phyloP scores from a whole-genome alignment of 2,888 invertebrate species.

The Agonopterix subpropinquella region DNA sequence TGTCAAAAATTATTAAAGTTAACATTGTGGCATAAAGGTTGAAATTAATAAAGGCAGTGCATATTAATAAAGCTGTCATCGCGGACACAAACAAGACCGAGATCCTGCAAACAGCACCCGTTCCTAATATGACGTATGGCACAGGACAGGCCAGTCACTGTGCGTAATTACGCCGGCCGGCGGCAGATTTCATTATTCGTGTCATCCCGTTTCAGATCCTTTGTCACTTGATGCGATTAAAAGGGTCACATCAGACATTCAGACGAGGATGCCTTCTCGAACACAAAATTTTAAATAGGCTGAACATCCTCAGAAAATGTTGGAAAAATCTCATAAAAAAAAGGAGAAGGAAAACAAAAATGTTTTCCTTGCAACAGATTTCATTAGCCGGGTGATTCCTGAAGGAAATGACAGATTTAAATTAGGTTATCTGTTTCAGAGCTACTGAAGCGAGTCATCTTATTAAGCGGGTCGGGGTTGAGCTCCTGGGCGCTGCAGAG shows the following conservation, averaged over 20 bases:
- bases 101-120: conserved; percentile 14
- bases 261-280: conserved; percentile 33
- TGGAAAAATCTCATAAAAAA: conserved; percentile 18
- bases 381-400: conserved; percentile 42
- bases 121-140: conserved; percentile 23
- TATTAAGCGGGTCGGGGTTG: conserved; percentile 92
- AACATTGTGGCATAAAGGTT: too few relatives aligned
- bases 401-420: conserved; percentile 53
- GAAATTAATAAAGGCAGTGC: background rate
- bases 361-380: conserved; percentile 40
- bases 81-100: conserved; percentile 19
- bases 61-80: conserved; percentile 25
- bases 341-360: conserved; percentile 25
- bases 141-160: conserved; percentile 34
- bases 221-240: conserved; percentile 56
- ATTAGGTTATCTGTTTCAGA: conserved; percentile 79
- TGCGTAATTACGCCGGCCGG: conserved; percentile 50
- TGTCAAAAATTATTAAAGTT: too few relatives aligned
- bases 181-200: conserved; percentile 55
- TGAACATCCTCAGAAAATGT: conserved; percentile 23
- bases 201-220: conserved; percentile 42
- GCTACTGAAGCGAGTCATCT: conserved; percentile 89
- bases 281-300: conserved; percentile 32
- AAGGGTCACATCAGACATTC: conserved; percentile 41
- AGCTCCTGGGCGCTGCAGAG: conserved; percentile 95